Evolutionary conservation across 1,140 invertebrate genomes (phyloP), one percentile per base, ranked within the genome.

Genomic region (Drosophila littoralis): DNA sequence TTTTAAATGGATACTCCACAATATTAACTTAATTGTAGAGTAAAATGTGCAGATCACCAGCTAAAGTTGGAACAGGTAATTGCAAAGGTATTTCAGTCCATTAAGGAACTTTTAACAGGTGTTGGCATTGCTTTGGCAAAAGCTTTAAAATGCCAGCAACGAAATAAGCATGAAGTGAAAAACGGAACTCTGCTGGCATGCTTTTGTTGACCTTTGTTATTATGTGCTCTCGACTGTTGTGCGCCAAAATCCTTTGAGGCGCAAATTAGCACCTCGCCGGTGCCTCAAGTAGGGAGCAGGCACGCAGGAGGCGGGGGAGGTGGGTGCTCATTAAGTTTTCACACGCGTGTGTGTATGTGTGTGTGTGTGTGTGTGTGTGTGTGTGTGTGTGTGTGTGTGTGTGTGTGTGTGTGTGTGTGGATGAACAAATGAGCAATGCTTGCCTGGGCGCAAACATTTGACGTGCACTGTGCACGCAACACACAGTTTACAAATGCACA

Each of bases 241-340:
- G 66, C 66, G 72, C 48, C 55, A 84, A 84, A 84, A 84, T 84
- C 81, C 81, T 84, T 84, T 72, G 81, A 84, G 81, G 81, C 81
- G 74, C 73, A 77, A 84, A 84, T 84, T 84, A 84, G 81, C 81
- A 84, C 81, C 81, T 84, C 81, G 72, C 75, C 63, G 52, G 33
- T 36, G 63, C 61, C 69, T 68, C 55, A 52, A 64, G 51, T 40
- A 22, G 40, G 1, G 32, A 1, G 33, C 38, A 28, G 22, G 22
- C 22, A 28, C 22, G 22, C 22, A 28, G 15, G 6, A 46, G 13
- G 6, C 6, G 40, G 7, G 43, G 50, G 22, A 28, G 15, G 12
- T 33, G 10, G 61, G 17, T 13, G 67, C 81, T 84, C 81, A 84
- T 84, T 84, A 84, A 83, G 63, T 66, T 74, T 84, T 77, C 74